Evolutionary conservation across 1,140 invertebrate species (phyloP).

Genomic region (Cherax quadricarinatus): DNA sequence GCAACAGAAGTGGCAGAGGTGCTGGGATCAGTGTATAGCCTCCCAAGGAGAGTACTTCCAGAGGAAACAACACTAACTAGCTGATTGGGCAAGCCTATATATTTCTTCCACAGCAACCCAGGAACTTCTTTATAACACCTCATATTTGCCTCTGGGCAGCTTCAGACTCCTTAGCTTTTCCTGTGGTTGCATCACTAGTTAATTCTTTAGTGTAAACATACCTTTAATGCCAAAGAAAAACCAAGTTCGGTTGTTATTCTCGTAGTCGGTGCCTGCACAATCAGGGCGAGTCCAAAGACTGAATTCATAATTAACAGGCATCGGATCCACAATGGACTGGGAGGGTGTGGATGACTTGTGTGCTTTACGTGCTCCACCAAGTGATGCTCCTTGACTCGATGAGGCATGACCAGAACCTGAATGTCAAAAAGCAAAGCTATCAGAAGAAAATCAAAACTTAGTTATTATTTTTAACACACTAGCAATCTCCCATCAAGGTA

Average conservation of each 20-base stretch:
- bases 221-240: conserved; percentile 93
- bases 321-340: conserved; percentile 42
- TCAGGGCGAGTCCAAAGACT: conserved; percentile 94
- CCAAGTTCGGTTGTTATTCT: conserved; percentile 95
- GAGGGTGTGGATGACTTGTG: conserved; percentile 45
- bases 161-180: too few relatives aligned
- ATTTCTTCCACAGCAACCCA: too few relatives aligned
- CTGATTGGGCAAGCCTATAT: too few relatives aligned
- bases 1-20: too few relatives aligned
- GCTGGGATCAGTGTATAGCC: too few relatives aligned
- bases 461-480: too few relatives aligned
- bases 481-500: too few relatives aligned
- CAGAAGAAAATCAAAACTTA: background rate
- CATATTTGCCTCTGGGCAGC: too few relatives aligned
- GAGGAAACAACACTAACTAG: too few relatives aligned
- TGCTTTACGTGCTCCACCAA: conserved; percentile 36
- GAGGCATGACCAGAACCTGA: background rate
- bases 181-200: too few relatives aligned
- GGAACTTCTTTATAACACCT: too few relatives aligned
- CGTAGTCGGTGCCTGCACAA: conserved; percentile 90
- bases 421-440: background rate
- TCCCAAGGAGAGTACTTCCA: too few relatives aligned
- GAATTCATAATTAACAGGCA: conserved; percentile 81
- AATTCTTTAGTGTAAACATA: conserved; percentile 61
- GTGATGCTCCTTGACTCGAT: background rate